Evolutionary conservation across 2,113 vertebrate genomes (phyloP).

Genomic region (Dasyprocta punctata): DNA sequence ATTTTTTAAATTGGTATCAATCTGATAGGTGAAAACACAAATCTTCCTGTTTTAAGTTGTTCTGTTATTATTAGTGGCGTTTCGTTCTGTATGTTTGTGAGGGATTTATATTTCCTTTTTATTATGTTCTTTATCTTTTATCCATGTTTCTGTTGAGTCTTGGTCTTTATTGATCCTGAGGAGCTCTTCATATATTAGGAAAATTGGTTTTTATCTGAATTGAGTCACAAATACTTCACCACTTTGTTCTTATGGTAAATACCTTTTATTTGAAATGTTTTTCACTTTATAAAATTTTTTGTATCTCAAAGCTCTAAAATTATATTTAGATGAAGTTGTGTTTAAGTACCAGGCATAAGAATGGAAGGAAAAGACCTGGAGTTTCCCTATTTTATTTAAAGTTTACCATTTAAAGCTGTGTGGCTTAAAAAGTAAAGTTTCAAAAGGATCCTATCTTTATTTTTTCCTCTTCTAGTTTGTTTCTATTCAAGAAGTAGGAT

Average conservation of each 20-base stretch:
- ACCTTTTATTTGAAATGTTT: conserved; percentile 47
- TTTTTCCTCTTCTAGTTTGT: conserved; percentile 15
- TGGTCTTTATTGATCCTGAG: conserved; percentile 45
- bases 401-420: conserved; percentile 16
- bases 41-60: conserved; percentile 50
- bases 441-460: conserved; percentile 32
- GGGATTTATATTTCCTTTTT: conserved; percentile 49
- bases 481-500: conserved; percentile 7
- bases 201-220: conserved; percentile 12
- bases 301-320: conserved; percentile 39
- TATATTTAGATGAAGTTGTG: conserved; percentile 21
- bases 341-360: conserved; percentile 31
- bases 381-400: conserved; percentile 32
- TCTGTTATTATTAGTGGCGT: conserved; percentile 43
- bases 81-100: conserved; percentile 19
- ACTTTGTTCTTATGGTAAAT: conserved; percentile 29
- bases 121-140: conserved; percentile 16
- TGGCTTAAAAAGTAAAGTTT: conserved; percentile 31
- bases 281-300: conserved; percentile 49
- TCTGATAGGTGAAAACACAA: conserved; percentile 35
- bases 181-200: conserved; percentile 48
- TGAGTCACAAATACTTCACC: neutral
- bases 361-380: conserved; percentile 29
- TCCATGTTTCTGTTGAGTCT: conserved; percentile 50
- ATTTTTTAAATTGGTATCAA: conserved; percentile 44